These are phyloP conservation scores for Austrofundulus limnaeus DNA, from an alignment of 2,113 vertebrate species.

Conservation along the genomic window DNA sequence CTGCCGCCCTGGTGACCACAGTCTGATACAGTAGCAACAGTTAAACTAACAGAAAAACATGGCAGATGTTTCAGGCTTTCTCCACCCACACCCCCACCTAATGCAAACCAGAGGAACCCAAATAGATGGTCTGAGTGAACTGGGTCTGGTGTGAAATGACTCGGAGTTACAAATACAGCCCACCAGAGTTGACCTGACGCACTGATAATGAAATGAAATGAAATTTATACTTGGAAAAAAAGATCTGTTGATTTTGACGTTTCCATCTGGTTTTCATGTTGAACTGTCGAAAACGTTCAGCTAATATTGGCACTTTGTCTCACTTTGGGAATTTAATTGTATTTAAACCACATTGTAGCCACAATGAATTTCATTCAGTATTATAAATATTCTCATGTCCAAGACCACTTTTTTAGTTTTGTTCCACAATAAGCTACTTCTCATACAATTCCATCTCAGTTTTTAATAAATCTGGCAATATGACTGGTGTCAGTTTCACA, in stretches of 20 bases:
- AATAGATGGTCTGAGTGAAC: conserved; percentile 36
- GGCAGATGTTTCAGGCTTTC: conserved; percentile 69
- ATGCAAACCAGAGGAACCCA: conserved; percentile 71
- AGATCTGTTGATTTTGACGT: conserved; percentile 22
- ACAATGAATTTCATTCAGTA: conserved; percentile 11
- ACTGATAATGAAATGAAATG: conserved; percentile 18
- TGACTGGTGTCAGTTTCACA: background rate
- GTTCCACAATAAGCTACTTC: background rate
- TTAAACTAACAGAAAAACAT: conserved; percentile 80
- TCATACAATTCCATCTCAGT: no score
- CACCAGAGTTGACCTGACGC: conserved; percentile 26
- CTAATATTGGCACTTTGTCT: conserved; percentile 14
- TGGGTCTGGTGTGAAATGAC: conserved; percentile 31
- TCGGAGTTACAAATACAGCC: conserved; percentile 39
- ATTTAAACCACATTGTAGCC: conserved; percentile 13
- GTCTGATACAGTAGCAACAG: conserved; percentile 79
- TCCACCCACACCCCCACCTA: conserved; percentile 41
- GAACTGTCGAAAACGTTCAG: conserved; percentile 12
- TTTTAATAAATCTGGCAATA: no score
- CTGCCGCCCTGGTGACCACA: conserved; percentile 76
- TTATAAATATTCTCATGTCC: background rate
- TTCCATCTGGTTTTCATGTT: conserved; percentile 18
- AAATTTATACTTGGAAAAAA: conserved; percentile 13
- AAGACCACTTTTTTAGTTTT: background rate
- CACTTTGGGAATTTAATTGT: background rate